These are phyloP conservation scores for Ferdinandea cuprea DNA, from an alignment of 2,888 invertebrate genomes.

Conservation along the genomic window DNA sequence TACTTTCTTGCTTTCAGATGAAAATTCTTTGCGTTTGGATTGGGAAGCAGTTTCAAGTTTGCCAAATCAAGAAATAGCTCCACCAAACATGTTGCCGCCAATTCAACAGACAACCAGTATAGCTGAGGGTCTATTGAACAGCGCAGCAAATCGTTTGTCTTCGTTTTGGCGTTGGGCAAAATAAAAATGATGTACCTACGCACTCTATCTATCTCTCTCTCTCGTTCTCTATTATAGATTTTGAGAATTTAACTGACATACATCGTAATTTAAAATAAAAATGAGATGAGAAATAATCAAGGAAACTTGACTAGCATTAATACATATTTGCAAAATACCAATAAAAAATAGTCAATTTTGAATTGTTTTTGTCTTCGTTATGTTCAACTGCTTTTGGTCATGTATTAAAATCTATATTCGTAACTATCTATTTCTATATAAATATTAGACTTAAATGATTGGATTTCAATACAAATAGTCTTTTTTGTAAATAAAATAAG, in stretches of 20 bases:
- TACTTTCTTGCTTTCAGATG: constrained; percentile 77
- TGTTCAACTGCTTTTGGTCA: constrained; percentile 31
- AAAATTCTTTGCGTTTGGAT: constrained; percentile 89
- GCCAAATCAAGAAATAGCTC: constrained; percentile 78
- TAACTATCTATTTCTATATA: constrained; percentile 27
- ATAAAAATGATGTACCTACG: constrained; percentile 71
- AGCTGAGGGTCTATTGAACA: constrained; percentile 90
- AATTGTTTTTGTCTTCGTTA: constrained; percentile 29
- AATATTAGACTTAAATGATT: constrained; percentile 27
- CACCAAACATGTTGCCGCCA: constrained; percentile 77
- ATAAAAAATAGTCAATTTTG: constrained; percentile 6
- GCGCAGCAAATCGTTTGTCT: constrained; percentile 92
- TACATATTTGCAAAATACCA: constrained; percentile 26
- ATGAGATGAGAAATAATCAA: constrained; percentile 27
- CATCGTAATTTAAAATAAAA: background rate
- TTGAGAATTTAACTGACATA: constrained; percentile 23
- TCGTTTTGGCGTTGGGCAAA: constrained; percentile 88
- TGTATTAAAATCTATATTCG: constrained; percentile 31
- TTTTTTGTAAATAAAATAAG: constrained; percentile 62
- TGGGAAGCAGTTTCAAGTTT: constrained; percentile 88
- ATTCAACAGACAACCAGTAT: constrained; percentile 84
- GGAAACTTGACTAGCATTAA: constrained; percentile 44
- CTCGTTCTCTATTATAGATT: background rate
- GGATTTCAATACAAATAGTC: constrained; percentile 40
- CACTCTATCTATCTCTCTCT: no score